phyloP scores from a whole-genome alignment of 2,797 vertebrate species.

The Siniperca obscura region DNA sequence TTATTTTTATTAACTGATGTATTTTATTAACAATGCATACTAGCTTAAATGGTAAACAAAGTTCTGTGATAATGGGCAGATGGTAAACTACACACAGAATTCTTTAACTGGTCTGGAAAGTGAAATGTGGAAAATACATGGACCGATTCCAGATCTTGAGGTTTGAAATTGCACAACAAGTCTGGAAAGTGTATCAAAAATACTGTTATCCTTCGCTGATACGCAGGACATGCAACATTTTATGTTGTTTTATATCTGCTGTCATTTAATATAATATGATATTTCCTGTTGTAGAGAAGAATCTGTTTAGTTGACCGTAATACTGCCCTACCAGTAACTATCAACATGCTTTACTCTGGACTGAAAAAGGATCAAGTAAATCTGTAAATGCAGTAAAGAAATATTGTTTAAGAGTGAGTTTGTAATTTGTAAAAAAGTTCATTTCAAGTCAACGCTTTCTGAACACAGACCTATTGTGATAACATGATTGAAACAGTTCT shows the following conservation, averaged over 20 bases:
- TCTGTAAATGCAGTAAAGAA: not conserved
- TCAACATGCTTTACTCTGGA: not conserved
- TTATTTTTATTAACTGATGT: not conserved
- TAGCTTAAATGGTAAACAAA: not conserved
- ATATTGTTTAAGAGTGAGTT: not conserved
- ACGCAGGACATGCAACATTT: conserved; percentile 30
- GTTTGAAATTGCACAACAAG: conserved; percentile 36
- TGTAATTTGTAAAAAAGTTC: not conserved
- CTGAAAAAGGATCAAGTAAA: not conserved
- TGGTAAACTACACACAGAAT: conserved; percentile 14
- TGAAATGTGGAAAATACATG: conserved; percentile 39
- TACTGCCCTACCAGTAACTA: not conserved
- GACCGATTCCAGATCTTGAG: conserved; percentile 44
- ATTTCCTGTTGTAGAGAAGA: conserved; percentile 45
- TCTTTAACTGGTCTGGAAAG: conserved; percentile 38
- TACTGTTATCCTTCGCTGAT: conserved; percentile 18
- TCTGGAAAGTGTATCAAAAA: conserved; percentile 51
- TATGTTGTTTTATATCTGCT: conserved; percentile 35
- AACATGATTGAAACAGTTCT: not conserved
- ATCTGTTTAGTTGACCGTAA: not conserved
- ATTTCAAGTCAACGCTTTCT: too few species aligned
- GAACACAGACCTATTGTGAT: not conserved
- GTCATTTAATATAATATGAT: conserved; percentile 38
- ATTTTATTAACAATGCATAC: not conserved
- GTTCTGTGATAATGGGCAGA: conserved; percentile 13